Conservation (phyloP, 2,888 invertebrate genomes). For the Cyclophora albipunctata region DNA sequence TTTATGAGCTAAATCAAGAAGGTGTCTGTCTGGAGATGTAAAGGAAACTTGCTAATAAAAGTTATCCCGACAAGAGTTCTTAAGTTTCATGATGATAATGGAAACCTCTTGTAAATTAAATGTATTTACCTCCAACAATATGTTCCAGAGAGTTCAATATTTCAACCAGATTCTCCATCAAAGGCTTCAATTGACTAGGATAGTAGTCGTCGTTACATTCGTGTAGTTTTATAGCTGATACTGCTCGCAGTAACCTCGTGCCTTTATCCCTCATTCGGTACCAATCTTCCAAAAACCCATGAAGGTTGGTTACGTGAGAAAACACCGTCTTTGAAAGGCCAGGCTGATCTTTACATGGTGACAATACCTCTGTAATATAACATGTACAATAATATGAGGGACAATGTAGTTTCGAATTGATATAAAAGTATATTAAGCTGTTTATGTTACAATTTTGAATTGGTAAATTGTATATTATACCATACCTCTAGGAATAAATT, state of each 20-base stretch:
- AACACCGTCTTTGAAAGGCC: slow-evolving; percentile 57
- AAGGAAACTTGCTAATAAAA: too few relatives aligned
- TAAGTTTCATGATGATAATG: too few relatives aligned
- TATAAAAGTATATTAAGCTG: too few relatives aligned
- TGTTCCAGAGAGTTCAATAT: slow-evolving; percentile 36
- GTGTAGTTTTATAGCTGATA: slow-evolving; percentile 45
- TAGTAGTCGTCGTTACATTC: slow-evolving; percentile 52
- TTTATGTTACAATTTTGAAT: not conserved
- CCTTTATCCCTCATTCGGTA: slow-evolving; percentile 45
- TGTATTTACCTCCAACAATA: slow-evolving; percentile 42
- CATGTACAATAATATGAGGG: not conserved
- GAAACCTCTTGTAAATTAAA: too few relatives aligned
- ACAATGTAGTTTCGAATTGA: too few relatives aligned
- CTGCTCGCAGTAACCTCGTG: slow-evolving; percentile 39
- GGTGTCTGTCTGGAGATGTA: too few relatives aligned
- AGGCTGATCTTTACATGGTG: slow-evolving; percentile 47
- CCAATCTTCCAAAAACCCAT: slow-evolving; percentile 50
- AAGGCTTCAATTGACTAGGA: slow-evolving; percentile 43
- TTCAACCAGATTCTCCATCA: slow-evolving; percentile 43
- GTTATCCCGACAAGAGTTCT: not conserved
- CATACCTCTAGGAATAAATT: slow-evolving; percentile 45
- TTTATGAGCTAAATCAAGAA: too few relatives aligned
- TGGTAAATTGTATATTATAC: not conserved
- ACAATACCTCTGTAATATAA: slow-evolving; percentile 45
- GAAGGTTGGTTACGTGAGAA: slow-evolving; percentile 50